Percentiles rank a stretch among this genome's conserved stretches.
phyloP scores from a whole-genome alignment of 2,888 invertebrate genomes.

The Unio delphinus region DNA sequence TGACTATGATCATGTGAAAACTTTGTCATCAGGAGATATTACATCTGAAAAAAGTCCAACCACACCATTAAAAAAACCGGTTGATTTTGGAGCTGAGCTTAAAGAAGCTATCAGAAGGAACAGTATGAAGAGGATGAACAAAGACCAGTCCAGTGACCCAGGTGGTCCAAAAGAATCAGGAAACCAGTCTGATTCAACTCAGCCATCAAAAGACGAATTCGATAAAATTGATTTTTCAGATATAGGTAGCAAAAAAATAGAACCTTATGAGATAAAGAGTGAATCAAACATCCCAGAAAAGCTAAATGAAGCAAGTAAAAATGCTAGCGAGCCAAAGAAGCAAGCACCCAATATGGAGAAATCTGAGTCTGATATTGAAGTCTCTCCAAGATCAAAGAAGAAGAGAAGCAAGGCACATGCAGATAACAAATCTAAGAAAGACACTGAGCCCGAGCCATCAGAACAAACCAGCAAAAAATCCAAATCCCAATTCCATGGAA shows the following conservation, averaged over 20 bases:
- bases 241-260: constrained; percentile 17
- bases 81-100: constrained; percentile 34
- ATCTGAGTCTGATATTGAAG: constrained; percentile 34
- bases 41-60: constrained; percentile 7
- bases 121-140: constrained; percentile 25
- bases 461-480: not conserved
- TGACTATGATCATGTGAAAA: constrained; percentile 42
- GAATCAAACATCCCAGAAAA: constrained; percentile 21
- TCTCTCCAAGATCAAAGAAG: constrained; percentile 43
- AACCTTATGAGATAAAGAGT: constrained; percentile 28
- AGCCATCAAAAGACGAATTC: not conserved
- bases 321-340: constrained; percentile 27
- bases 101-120: constrained; percentile 34
- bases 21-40: constrained; percentile 22
- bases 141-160: too few relatives aligned
- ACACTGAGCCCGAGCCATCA: constrained; percentile 5
- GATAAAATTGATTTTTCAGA: too few relatives aligned
- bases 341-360: constrained; percentile 30
- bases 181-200: constrained; percentile 10
- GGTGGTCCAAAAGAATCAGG: constrained; percentile 11
- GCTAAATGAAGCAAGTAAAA: constrained; percentile 22
- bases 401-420: constrained; percentile 32
- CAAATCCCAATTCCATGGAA: constrained; percentile 4
- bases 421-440: constrained; percentile 9
- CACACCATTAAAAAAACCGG: constrained; percentile 12